Conservation (phyloP, 2,888 invertebrate species). For the Platycheirus albimanus region DNA sequence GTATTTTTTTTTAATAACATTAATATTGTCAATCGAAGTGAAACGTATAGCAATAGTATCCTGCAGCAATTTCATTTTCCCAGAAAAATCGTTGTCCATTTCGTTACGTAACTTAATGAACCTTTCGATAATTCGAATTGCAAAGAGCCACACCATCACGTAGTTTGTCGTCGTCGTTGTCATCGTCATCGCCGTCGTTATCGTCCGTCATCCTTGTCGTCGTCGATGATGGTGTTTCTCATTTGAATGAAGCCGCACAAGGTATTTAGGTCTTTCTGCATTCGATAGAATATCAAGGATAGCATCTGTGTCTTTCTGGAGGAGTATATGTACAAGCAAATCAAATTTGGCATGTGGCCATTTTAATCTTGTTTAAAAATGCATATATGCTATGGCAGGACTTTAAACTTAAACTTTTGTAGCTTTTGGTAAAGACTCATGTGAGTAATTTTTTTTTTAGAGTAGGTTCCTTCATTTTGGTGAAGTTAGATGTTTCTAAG, state of each 20-base stretch:
- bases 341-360: constrained; percentile 72
- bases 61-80: constrained; percentile 25
- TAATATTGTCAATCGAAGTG: constrained; percentile 59
- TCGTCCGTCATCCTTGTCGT: no score
- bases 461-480: no score
- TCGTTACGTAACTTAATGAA: constrained; percentile 68
- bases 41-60: constrained; percentile 3
- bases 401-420: constrained; percentile 61
- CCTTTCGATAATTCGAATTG: constrained; percentile 44
- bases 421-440: no score
- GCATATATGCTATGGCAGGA: constrained; percentile 43
- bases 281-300: neutral
- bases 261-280: constrained; percentile 4
- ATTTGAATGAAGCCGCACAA: constrained; percentile 44
- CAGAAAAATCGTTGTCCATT: constrained; percentile 50
- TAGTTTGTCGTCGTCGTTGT: constrained; percentile 29
- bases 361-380: constrained; percentile 66
- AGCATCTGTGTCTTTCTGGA: constrained; percentile 29
- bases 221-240: no score
- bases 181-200: neutral
- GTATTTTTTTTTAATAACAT: constrained; percentile 45
- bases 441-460: no score
- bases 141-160: constrained; percentile 30
- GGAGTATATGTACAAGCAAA: constrained; percentile 49
- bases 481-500: no score